Evolutionary conservation across 2,888 invertebrate species (phyloP), one percentile per base, ranked within the genome.

Genomic region (Dysmachus trigonus): DNA sequence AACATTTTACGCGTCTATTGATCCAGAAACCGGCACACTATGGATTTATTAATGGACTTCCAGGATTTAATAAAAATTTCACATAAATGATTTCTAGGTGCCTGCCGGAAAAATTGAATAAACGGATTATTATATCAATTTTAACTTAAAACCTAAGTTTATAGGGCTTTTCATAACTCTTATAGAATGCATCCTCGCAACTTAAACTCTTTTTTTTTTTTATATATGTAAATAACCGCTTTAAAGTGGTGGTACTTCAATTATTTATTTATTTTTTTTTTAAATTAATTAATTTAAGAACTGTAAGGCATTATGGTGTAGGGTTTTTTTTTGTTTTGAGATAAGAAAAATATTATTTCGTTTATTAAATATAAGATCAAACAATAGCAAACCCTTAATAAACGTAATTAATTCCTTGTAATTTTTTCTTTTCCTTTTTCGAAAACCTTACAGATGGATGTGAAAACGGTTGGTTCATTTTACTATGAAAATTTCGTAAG

Each of bases 401-500:
- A 47, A 8, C 51, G 83, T 30, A 71, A 72, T 72, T 83, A 83
- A 83, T 83, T 83, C 38, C 72, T 83, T 83, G 83, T 83, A 71
- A 83, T 83, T 83, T 83, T 83, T 83, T 35, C 41, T 83, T 62
- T 62, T 62, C 62, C 73, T 83, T 83, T 83, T 41, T 83, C 72
- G 72, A 83, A 83, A 22, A 72, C 83, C 38, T 83, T 83, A 38
- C 83, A 97, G 97, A 97, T 97, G 97, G 97, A 97, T 95, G 96
- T 97, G 96, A 97, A 97, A 95, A 96, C 96, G 94, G 96, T 97
- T 95, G 97, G 97, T 94, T 97, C 97, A 93, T 96, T 97, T 96
- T 97, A 97, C 95, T 97, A 97, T 94, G 97, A 97, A 94, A 97
- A 97, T 94, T 97, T 97, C 95, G 97, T 97, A 96, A 97, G 97